Evolutionary conservation across 2,797 vertebrate genomes (phyloP).

Genomic region (Fratercula arctica): DNA sequence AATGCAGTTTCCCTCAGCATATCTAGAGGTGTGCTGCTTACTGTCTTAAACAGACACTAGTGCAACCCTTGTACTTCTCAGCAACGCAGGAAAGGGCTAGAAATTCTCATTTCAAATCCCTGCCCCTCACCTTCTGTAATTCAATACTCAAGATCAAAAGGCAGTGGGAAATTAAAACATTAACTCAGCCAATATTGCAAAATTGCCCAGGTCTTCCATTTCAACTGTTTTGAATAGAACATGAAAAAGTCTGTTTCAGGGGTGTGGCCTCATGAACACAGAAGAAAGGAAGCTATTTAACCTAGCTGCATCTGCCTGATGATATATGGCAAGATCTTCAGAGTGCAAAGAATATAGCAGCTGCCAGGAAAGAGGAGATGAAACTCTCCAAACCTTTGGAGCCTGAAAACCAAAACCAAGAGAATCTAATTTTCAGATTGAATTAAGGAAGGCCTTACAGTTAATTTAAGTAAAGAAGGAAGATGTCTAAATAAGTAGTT

Average conservation of each 20-base stretch:
- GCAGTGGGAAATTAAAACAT: background rate
- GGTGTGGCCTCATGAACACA: background rate
- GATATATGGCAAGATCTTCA: background rate
- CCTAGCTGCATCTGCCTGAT: background rate
- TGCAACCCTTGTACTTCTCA: background rate
- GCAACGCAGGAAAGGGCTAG: background rate
- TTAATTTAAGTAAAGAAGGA: background rate
- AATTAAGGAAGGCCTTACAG: background rate
- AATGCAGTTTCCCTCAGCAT: background rate
- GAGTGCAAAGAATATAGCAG: background rate
- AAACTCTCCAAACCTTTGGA: background rate
- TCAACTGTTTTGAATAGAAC: background rate
- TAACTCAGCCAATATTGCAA: background rate
- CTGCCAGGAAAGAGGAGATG: background rate
- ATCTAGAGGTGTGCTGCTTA: background rate
- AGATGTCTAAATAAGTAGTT: background rate
- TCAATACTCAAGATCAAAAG: background rate
- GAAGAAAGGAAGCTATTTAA: background rate
- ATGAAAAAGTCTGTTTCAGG: background rate
- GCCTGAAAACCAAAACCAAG: background rate
- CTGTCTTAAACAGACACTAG: background rate
- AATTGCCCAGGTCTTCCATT: background rate
- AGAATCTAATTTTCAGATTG: background rate
- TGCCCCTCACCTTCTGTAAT: background rate
- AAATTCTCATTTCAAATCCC: background rate